Base-by-base conservation (phyloP, 2,797 vertebrate species). In the Perdix hodgsoniae region DNA sequence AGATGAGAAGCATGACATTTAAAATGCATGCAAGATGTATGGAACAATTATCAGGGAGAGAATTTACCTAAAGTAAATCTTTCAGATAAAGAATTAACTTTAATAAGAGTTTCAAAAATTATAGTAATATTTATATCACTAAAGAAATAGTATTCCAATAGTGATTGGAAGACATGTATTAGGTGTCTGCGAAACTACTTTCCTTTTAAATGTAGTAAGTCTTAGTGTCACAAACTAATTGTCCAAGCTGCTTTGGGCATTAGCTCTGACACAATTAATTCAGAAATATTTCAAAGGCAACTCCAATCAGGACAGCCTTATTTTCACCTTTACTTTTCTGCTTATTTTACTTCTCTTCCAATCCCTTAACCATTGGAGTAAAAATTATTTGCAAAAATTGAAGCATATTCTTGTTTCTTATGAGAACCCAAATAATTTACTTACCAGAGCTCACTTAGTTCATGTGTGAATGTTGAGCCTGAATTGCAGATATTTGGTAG, bases 271-370 rank as follows among this genome's bases (percentile, higher is more conserved):
- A 27, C 13, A 23, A 33, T 64, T 73, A 80, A 73, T 65, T 77
- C 44, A 75, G 33, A 60, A 80, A 64, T 19, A 33, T 56, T 86
- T 91, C 65, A 91, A 83, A 94, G 40, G 63, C 23, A 88, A 49
- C 66, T 63, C 8, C 22, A 54, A 33, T 61, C 16, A 84, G 47
- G 35, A 61, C 27, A 94, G 0, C 6, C 35, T 65, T 35, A 67
- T 15, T 71, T 15, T 27, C 1, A 4, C 50, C 23, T 90, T 69
- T 56, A 7, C 61, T 22, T 4, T 49, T 44, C 23, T 60, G 10
- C 1, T 10, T 24, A 67, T 78, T 83, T 86, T 60, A 40, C 10
- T 81, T 57, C 31, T 92, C 42, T 44, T 12, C 29, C 64, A 57
- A 77, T 33, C 21, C 44, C 8, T 15, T 23, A 8, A 8, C 4